phyloP scores from a whole-genome alignment of 2,797 vertebrate genomes.

The Enteromius afrohamiltoni region DNA sequence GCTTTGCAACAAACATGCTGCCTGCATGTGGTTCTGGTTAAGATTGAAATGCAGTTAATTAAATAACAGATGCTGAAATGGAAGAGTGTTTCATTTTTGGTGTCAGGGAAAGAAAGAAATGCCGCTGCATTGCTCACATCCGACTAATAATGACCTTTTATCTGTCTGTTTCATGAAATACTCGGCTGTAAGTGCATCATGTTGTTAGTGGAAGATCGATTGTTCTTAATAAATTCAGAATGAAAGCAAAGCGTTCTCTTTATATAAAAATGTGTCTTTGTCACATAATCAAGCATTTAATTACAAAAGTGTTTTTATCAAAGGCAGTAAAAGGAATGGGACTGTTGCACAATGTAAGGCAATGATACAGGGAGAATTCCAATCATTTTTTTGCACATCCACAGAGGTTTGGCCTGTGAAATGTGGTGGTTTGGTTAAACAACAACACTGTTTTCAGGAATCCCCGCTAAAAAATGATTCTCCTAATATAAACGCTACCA shows the following conservation, averaged over 20 bases:
- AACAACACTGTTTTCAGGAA: not conserved
- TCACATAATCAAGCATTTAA: not conserved
- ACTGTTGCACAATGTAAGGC: not conserved
- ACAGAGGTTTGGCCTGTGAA: conserved; percentile 13
- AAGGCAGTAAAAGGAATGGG: not conserved
- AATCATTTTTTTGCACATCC: not conserved
- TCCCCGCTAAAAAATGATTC: not conserved
- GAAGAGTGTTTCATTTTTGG: not conserved
- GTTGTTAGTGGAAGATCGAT: not conserved
- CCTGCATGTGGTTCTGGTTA: conserved; percentile 18
- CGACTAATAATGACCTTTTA: not conserved
- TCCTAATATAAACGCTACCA: not conserved
- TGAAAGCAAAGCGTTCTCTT: not conserved
- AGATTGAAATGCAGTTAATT: not conserved
- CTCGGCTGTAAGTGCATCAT: not conserved
- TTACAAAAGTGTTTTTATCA: not conserved
- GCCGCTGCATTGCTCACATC: not conserved
- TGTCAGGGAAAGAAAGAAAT: not conserved
- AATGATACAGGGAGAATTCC: not conserved
- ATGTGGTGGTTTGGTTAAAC: conserved; percentile 3
- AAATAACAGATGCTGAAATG: conserved; percentile 16
- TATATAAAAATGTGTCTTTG: not conserved
- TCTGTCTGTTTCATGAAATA: not conserved
- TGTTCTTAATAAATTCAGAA: not conserved
- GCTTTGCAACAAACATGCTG: not conserved